Conservation (phyloP, 2,113 vertebrate genomes). For the Mobula birostris region DNA sequence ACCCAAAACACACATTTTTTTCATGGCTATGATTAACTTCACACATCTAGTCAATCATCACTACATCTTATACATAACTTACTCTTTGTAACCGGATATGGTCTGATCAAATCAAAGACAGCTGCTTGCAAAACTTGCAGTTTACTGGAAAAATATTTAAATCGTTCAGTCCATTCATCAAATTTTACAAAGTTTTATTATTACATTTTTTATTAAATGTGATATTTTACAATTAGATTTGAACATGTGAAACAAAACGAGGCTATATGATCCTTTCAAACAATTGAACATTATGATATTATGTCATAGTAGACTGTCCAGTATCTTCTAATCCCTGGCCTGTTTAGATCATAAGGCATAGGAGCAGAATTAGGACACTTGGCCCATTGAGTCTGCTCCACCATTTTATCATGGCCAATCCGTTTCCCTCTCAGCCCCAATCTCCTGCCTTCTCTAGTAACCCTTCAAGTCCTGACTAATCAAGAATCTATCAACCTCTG, state of each 20-base stretch:
- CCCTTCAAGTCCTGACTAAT: too few relatives aligned
- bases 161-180: slow-evolving; percentile 18
- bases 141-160: slow-evolving; percentile 24
- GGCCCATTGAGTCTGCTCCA: too few relatives aligned
- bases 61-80: slow-evolving; percentile 21
- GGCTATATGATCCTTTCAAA: not conserved
- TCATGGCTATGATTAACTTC: slow-evolving; percentile 5
- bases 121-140: slow-evolving; percentile 8
- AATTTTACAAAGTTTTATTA: slow-evolving; percentile 13
- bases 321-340: not conserved
- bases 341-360: not conserved
- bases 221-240: slow-evolving; percentile 27
- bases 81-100: not conserved
- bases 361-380: too few relatives aligned
- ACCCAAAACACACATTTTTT: slow-evolving; percentile 26
- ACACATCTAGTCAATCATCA: slow-evolving; percentile 6
- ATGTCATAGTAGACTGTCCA: not conserved
- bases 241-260: not conserved
- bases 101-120: slow-evolving; percentile 30
- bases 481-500: too few relatives aligned
- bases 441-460: too few relatives aligned
- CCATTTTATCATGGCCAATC: too few relatives aligned
- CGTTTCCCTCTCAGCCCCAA: too few relatives aligned
- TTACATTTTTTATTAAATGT: slow-evolving; percentile 7
- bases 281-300: not conserved